Conservation (phyloP, 1,140 invertebrate genomes). For the Drosophila pruinosa region DNA sequence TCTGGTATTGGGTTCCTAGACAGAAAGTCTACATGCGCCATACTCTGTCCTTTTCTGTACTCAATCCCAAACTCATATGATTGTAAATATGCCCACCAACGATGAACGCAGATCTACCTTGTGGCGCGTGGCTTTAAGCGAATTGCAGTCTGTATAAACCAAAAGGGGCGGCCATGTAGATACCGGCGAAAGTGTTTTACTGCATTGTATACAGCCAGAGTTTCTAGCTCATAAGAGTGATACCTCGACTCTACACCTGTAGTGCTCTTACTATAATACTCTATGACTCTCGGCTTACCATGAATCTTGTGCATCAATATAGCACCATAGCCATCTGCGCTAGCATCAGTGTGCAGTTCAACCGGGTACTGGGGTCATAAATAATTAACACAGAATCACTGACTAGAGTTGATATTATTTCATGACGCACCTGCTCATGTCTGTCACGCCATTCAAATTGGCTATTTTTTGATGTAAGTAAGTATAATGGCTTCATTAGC, state of each 20-base stretch:
- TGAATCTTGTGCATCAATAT: neutral
- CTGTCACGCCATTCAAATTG: too few species aligned
- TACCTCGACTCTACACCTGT: neutral
- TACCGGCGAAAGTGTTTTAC: neutral
- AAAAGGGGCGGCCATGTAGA: neutral
- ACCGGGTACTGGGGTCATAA: neutral
- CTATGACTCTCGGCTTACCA: neutral
- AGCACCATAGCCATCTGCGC: neutral
- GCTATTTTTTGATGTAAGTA: neutral
- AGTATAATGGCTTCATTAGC: conserved; percentile 12
- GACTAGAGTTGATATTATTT: conserved; percentile 2
- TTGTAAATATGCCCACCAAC: too few species aligned
- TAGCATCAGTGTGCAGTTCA: conserved; percentile 1
- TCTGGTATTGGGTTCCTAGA: neutral
- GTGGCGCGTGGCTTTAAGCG: neutral
- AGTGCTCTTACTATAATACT: conserved; percentile 7
- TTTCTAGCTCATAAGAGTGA: conserved; percentile 3
- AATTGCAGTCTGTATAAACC: neutral
- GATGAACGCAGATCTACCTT: neutral
- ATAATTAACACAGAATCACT: neutral
- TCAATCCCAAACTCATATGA: neutral
- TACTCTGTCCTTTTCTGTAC: neutral
- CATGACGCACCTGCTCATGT: conserved; percentile 1
- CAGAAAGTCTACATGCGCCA: neutral
- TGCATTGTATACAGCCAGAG: neutral